phyloP scores from a whole-genome alignment of 2,113 vertebrate species.

The human (Homo sapiens) region GRCh38 chr7:85831501-85832000 shows the following conservation, averaged over 20 bases:
- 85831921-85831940: background rate
- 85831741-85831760: background rate
- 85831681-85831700: background rate
- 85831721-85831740: conserved; percentile 12
- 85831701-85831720: conserved; percentile 23
- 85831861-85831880: conserved; percentile 12
- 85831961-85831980: conserved; percentile 37
- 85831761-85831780: background rate
- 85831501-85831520: background rate
- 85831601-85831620: background rate
- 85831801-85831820: background rate
- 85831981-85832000: background rate
- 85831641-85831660: background rate
- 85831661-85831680: background rate
- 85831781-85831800: background rate
- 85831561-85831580: background rate
- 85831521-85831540: background rate
- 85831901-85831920: conserved; percentile 27
- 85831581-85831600: background rate
- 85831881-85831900: conserved; percentile 16
- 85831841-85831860: background rate
- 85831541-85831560: background rate
- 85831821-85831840: conserved; percentile 43
- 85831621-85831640: background rate
- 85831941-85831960: background rate